Percentiles rank a stretch among this genome's conserved stretches.
These are phyloP conservation scores for Coregonus suidteri DNA, from an alignment of 2,797 vertebrate genomes.

Conservation along the genomic window DNA sequence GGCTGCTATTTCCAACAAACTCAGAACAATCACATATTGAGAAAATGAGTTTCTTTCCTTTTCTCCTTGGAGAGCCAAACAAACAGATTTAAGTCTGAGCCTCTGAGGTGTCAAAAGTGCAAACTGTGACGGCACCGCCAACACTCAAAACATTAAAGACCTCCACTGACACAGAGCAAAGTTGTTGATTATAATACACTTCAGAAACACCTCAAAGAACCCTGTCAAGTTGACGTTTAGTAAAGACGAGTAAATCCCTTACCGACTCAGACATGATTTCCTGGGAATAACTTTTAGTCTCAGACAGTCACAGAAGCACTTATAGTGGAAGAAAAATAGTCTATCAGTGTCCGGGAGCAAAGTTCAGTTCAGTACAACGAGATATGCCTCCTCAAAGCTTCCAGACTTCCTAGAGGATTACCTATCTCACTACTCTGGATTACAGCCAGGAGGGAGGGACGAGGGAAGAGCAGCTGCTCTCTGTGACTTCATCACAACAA, in stretches of 20 bases:
- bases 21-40: not conserved
- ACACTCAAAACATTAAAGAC: not conserved
- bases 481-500: not conserved
- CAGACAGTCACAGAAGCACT: constrained; percentile 40
- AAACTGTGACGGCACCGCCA: not conserved
- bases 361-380: constrained; percentile 59
- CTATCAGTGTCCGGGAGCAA: constrained; percentile 62
- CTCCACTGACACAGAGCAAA: constrained; percentile 23
- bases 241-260: constrained; percentile 51
- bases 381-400: constrained; percentile 42
- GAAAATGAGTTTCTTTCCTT: not conserved
- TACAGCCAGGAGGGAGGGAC: constrained; percentile 19
- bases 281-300: constrained; percentile 18
- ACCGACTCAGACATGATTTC: constrained; percentile 68
- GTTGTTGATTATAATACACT: not conserved
- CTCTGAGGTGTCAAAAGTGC: not conserved
- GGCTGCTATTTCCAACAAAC: not conserved
- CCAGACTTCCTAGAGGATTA: constrained; percentile 63
- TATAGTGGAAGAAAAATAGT: constrained; percentile 33
- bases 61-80: not conserved
- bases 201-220: not conserved
- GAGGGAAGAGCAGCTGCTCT: not conserved
- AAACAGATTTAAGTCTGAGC: not conserved
- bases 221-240: not conserved
- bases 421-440: constrained; percentile 60